Conservation (phyloP, 1,140 invertebrate genomes). For the Drosophila ficusphila region DNA sequence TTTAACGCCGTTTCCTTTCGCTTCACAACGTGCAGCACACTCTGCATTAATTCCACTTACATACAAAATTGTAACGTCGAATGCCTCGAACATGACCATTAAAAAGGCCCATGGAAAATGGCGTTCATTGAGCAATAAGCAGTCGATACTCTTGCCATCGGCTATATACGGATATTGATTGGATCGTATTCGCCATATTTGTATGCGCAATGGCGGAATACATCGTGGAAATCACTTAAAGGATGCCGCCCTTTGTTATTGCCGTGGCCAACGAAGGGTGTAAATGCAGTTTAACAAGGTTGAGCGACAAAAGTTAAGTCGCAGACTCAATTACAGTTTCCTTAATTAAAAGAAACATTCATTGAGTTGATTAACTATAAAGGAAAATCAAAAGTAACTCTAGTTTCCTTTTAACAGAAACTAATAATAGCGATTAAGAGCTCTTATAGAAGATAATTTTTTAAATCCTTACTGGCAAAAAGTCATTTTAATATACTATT, state of each 20-base stretch:
- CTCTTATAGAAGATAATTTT: too few relatives aligned
- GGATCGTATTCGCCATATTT: constrained; percentile 19
- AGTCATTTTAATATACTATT: too few relatives aligned
- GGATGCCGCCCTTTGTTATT: constrained; percentile 2
- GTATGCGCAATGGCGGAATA: constrained; percentile 12
- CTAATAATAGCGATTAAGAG: too few relatives aligned
- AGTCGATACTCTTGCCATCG: constrained; percentile 25
- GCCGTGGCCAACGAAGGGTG: background rate
- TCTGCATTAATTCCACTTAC: constrained; percentile 45
- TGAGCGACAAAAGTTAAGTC: background rate
- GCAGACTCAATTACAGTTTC: background rate
- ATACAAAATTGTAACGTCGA: constrained; percentile 42
- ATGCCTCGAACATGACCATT: constrained; percentile 20
- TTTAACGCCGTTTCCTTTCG: constrained; percentile 19
- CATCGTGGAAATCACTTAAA: constrained; percentile 43
- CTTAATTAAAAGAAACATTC: background rate
- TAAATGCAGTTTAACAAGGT: constrained; percentile 1
- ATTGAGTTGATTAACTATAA: too few relatives aligned
- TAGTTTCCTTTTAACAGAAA: too few relatives aligned
- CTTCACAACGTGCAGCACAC: constrained; percentile 3
- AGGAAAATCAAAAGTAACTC: too few relatives aligned
- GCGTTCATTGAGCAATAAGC: constrained; percentile 41
- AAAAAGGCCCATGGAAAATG: constrained; percentile 33
- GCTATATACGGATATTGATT: constrained; percentile 10
- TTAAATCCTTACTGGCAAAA: too few relatives aligned